Conservation (phyloP, 1,140 invertebrate genomes). For the Euschistus heros region DNA sequence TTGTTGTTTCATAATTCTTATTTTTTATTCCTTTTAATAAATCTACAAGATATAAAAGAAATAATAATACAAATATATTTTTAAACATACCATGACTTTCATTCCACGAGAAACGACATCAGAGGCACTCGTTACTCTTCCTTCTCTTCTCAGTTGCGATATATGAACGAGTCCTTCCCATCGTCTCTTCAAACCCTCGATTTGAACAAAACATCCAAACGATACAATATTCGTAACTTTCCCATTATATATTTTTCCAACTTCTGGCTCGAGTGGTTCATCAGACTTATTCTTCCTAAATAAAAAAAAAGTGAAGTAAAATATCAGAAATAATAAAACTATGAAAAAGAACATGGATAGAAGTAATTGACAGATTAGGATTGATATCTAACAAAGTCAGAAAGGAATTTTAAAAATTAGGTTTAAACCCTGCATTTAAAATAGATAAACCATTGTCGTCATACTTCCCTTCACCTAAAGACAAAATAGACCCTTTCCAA, state of each 20-base stretch:
- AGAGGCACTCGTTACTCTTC: conserved; percentile 84
- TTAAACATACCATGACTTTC: conserved; percentile 70
- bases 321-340: background rate
- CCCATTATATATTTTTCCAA: conserved; percentile 76
- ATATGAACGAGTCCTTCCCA: conserved; percentile 97
- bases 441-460: too few relatives aligned
- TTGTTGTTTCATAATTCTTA: too few relatives aligned
- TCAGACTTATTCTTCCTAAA: conserved; percentile 21
- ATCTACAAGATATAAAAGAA: too few relatives aligned
- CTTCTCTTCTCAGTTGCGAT: conserved; percentile 85
- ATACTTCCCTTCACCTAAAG: too few relatives aligned
- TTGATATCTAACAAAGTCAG: too few relatives aligned
- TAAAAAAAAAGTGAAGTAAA: background rate
- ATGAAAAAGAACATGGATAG: too few relatives aligned
- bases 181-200: conserved; percentile 76
- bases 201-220: conserved; percentile 95
- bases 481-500: too few relatives aligned
- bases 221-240: conserved; percentile 91
- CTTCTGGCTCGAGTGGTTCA: conserved; percentile 37
- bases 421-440: too few relatives aligned
- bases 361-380: too few relatives aligned
- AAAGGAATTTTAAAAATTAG: too few relatives aligned
- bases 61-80: too few relatives aligned
- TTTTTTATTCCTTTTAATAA: too few relatives aligned
- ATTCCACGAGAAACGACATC: conserved; percentile 88